Percentiles rank a stretch among this genome's conserved stretches.
Evolutionary conservation across 53 echinoderm and acorn worm genomes (phyloP).

Genomic region (Temnopleurus reevesii): DNA sequence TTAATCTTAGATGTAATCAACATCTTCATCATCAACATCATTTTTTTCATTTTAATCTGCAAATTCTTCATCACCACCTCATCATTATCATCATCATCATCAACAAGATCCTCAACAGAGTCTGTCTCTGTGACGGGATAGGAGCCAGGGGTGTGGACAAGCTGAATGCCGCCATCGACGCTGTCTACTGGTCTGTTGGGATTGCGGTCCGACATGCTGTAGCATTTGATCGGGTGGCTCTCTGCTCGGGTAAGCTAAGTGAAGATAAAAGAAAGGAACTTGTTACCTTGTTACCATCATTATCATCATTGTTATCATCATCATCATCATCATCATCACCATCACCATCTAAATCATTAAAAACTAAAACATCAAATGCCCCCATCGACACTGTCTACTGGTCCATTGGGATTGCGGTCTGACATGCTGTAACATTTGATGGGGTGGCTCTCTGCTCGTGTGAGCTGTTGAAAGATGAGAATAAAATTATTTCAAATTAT

Average conservation of each 20-base stretch:
- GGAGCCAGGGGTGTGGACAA: conserved; percentile 69
- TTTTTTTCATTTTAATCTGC: too few species aligned
- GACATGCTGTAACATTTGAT: conserved; percentile 85
- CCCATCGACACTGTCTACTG: conserved; percentile 71
- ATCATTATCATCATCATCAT: too few species aligned
- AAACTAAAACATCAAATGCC: too few species aligned
- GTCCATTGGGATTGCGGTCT: conserved; percentile 67
- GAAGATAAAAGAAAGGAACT: neutral
- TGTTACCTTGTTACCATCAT: too few species aligned
- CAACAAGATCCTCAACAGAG: too few species aligned
- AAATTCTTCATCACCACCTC: too few species aligned
- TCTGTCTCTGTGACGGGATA: conserved; percentile 94
- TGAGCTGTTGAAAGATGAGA: conserved; percentile 66
- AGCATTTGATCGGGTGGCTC: conserved; percentile 89
- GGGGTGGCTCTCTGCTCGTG: conserved; percentile 87
- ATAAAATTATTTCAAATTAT: too few species aligned
- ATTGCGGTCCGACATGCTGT: conserved; percentile 72
- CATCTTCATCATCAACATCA: too few species aligned
- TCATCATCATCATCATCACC: too few species aligned
- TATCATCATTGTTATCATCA: neutral
- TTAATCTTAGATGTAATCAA: neutral
- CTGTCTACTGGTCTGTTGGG: conserved; percentile 69
- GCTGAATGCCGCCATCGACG: conserved; percentile 68
- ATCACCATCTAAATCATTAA: too few species aligned
- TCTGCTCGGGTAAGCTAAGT: conserved; percentile 80